Evolutionary conservation across 2,888 invertebrate species (phyloP).

Genomic region (Polylopha cassiicola): DNA sequence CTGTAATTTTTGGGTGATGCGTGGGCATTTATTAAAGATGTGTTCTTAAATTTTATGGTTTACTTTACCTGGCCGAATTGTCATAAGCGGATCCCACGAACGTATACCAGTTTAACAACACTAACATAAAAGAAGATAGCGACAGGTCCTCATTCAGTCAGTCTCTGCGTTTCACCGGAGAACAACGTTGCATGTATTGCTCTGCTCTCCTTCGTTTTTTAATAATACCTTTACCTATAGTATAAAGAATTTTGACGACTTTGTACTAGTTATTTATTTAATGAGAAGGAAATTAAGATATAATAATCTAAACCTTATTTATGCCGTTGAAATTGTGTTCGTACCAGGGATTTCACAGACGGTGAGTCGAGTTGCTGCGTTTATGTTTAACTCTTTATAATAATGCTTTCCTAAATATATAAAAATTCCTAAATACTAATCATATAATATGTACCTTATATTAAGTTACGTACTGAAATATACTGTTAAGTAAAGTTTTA

Average conservation of each 20-base stretch:
- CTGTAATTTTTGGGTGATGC: conserved; percentile 26
- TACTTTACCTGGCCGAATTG: conserved; percentile 42
- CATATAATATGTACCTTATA: no score
- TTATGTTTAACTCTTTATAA: conserved; percentile 10
- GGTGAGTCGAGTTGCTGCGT: conserved; percentile 14
- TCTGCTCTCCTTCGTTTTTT: background rate
- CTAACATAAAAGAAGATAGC: conserved; percentile 71
- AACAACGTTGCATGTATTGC: conserved; percentile 35
- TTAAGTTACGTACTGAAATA: no score
- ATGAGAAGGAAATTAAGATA: background rate
- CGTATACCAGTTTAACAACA: conserved; percentile 63
- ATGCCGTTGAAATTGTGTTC: conserved; percentile 1
- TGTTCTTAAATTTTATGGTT: conserved; percentile 33
- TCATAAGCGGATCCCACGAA: conserved; percentile 34
- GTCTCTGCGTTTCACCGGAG: conserved; percentile 43
- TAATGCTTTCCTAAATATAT: background rate
- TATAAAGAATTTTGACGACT: no score
- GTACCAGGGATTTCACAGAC: conserved; percentile 13
- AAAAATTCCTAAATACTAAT: no score
- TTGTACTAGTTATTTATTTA: background rate
- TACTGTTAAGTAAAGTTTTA: no score
- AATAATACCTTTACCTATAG: no score
- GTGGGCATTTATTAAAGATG: conserved; percentile 42
- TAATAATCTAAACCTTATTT: background rate
- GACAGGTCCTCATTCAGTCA: conserved; percentile 61